Evolutionary conservation across 2,888 invertebrate species (phyloP).

Genomic region (Chalcosyrphus nemorum): DNA sequence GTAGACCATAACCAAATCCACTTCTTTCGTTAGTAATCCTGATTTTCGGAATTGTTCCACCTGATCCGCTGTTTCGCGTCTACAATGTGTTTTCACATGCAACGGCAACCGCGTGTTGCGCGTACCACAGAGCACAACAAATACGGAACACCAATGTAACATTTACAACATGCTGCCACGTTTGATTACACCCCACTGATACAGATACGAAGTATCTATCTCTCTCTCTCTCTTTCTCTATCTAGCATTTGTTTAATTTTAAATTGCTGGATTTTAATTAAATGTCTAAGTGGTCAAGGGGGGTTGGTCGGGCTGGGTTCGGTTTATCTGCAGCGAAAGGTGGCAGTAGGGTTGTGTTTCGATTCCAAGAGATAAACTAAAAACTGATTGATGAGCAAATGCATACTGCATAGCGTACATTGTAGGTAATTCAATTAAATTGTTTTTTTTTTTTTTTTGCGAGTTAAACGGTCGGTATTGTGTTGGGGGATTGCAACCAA

Average conservation of each 20-base stretch:
- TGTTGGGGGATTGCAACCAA: conserved; percentile 6
- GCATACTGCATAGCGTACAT: neutral
- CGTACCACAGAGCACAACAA: conserved; percentile 53
- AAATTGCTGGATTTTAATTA: conserved; percentile 67
- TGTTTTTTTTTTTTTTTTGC: neutral
- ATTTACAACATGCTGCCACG: neutral
- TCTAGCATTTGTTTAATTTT: conserved; percentile 63
- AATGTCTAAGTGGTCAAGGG: conserved; percentile 43
- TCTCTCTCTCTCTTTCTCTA: neutral
- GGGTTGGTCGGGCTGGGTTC: too few relatives aligned
- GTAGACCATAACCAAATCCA: conserved; percentile 62
- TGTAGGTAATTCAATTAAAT: conserved; percentile 30
- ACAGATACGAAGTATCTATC: too few relatives aligned
- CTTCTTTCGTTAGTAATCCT: conserved; percentile 49
- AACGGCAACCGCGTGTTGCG: conserved; percentile 37
- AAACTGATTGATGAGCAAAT: conserved; percentile 52
- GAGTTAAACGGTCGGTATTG: neutral
- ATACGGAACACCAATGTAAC: conserved; percentile 23
- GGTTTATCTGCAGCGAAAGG: too few relatives aligned
- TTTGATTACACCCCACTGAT: conserved; percentile 56
- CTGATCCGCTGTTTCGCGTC: conserved; percentile 34
- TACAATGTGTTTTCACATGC: conserved; percentile 37
- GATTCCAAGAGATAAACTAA: neutral
- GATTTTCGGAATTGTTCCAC: conserved; percentile 61
- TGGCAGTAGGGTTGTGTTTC: neutral